Base-by-base conservation (phyloP, 2,113 vertebrate species). In the Murina feae region DNA sequence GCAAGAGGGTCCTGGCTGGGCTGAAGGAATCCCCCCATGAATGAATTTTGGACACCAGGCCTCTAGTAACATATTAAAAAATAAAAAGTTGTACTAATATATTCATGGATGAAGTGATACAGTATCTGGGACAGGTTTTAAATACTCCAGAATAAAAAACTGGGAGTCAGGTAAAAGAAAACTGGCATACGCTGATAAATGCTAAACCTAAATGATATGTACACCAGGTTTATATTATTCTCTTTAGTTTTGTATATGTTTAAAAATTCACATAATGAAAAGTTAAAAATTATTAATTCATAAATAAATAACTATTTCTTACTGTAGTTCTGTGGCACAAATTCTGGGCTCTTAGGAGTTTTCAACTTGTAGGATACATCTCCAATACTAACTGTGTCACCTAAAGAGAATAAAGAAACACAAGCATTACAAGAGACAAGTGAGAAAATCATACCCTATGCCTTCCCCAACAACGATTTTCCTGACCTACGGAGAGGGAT, bases 271-370 rank as follows among this genome's bases (percentile, higher is more conserved):
- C 44, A 37, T 30, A 66, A 81, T 92, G 2, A 96, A 95, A 95
- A 72, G 25, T 55, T 88, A 39, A 58, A 60, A 83, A 53, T 37
- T 63, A 87, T 71, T 90, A 49, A 86, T 18, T 84, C 60, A 89
- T 65, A 79, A 65, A 90, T 25, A 94, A 91, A 86, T 53, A n/a
- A 89, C 6, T 71, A 47, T 86, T 79, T 97, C 99, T 97, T 99
- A 99, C 99, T 98, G 98, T 99, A 99, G 96, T 99, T 99, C 76
- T 99, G 97, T 25, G 99, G 99, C 75, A 99, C 99, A 51, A 99
- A 98, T 96, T 99, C 99, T 23, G 99, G 99, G 89, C 98, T 99
- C 97, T 96, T 98, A 14, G 99, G 99, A 9, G 96, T 86, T 98
- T 99, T 99, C 94, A 99, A 96, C 96, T 98, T 99, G 97, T 99